Evolutionary conservation across 2,113 vertebrate genomes (phyloP).

Genomic region (Pantherophis guttatus): DNA sequence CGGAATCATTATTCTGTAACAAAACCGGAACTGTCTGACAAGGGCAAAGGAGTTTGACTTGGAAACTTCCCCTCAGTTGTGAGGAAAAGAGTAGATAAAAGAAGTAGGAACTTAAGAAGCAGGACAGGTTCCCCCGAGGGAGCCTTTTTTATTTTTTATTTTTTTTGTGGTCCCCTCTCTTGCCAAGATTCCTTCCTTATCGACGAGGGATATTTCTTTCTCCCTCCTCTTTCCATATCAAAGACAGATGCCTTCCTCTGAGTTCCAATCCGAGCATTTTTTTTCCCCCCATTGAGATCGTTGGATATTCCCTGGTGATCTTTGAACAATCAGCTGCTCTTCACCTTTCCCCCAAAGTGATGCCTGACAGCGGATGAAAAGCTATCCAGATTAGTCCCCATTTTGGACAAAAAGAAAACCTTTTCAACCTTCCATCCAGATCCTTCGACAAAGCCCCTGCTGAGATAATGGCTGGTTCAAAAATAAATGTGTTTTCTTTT

Average conservation of each 20-base stretch:
- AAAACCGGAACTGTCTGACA: neutral
- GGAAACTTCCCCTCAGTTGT: rapidly evolving
- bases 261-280: neutral
- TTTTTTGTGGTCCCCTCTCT: conserved; percentile 19
- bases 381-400: neutral
- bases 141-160: too few relatives aligned
- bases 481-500: conserved; percentile 23
- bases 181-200: neutral
- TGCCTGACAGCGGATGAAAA: neutral
- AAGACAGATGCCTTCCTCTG: rapidly evolving
- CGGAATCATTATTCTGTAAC: conserved; percentile 15
- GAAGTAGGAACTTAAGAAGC: neutral
- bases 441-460: neutral
- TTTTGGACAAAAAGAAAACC: neutral
- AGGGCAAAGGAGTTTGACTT: neutral
- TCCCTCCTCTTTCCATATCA: conserved; percentile 1
- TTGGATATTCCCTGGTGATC: neutral
- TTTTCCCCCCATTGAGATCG: neutral
- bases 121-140: rapidly evolving
- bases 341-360: neutral
- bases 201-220: neutral
- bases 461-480: conserved; percentile 47
- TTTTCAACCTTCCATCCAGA: neutral
- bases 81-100: neutral
- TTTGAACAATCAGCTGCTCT: neutral